Base-by-base conservation (phyloP, 1,140 invertebrate species). In the Penaeus indicus region DNA sequence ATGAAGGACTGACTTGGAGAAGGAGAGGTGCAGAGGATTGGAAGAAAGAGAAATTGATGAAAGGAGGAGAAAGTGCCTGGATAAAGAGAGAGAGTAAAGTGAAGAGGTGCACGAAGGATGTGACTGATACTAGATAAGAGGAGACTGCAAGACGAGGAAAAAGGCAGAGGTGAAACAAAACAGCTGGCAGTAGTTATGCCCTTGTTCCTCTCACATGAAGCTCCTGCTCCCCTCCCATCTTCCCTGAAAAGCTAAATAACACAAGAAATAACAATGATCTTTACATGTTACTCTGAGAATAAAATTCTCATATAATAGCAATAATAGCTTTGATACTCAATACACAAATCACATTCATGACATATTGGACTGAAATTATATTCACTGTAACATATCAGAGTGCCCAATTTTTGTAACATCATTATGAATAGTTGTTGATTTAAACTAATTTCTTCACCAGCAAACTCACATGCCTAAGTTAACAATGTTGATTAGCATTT, bases 221-320 rank as follows among this genome's bases (percentile, higher is more conserved):
- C 32, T 61, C 78, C 78, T 60, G 61, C 38, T 47, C 27, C 63
- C 60, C 62, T 64, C 54, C 38, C 82, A 54, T 67, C 82, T 72
- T 54, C 42, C 47, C 64, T 84, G 82, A 84, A 84, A 84, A 60
- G 47, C 47, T 47, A 47, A 47, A 67, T 22, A 4, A 42, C 42
- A 47, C 10, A 25, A 79, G 21, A 60, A 60, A 60, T 79, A 25
- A 79, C n/a, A 78, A n/a, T 38, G 25, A 54, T 79, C 5, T 79
- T 47, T 79, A 25, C 22, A 22, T 18, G 27, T 47, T 60, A 60
- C 47, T 60, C 22, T 60, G 77, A 60, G 22, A 78, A 78, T 78
- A 78, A 38, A 78, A 22, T 42, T 78, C 42, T 78, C 75, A 42
- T 42, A 47, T 78, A 79, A 47, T 47, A 47, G 47, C 47, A 47